Percentiles rank a stretch among this genome's conserved stretches.
phyloP scores from a whole-genome alignment of 2,797 vertebrate species.

The Sebastes elongatus region DNA sequence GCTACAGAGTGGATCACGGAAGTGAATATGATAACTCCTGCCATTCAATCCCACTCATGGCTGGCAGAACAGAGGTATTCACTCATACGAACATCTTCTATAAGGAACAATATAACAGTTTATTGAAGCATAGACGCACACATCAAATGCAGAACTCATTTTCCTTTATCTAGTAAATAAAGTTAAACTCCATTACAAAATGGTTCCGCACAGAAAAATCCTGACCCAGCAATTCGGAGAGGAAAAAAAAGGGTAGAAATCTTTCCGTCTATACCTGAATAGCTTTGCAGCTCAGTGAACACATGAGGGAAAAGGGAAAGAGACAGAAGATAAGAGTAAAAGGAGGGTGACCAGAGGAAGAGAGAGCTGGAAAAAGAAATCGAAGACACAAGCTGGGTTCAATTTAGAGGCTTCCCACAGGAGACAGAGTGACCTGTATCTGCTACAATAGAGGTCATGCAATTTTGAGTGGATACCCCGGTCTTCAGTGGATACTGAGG shows the following conservation, averaged over 20 bases:
- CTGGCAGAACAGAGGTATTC: constrained; percentile 68
- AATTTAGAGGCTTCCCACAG: constrained; percentile 86
- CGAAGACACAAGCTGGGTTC: constrained; percentile 87
- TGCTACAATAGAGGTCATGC: constrained; percentile 85
- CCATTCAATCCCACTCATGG: constrained; percentile 67
- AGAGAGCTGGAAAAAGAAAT: constrained; percentile 75
- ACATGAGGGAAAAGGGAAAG: constrained; percentile 78
- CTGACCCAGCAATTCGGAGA: constrained; percentile 79
- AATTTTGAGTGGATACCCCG: constrained; percentile 82
- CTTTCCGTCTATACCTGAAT: constrained; percentile 83
- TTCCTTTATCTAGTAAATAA: constrained; percentile 83
- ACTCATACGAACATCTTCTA: constrained; percentile 69
- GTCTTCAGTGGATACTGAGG: constrained; percentile 78
- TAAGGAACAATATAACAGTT: constrained; percentile 74
- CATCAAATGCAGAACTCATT: constrained; percentile 76
- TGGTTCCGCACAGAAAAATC: constrained; percentile 76
- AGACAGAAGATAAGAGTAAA: constrained; percentile 76
- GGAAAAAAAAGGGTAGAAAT: constrained; percentile 74
- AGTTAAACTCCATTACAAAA: constrained; percentile 82
- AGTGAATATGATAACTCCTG: constrained; percentile 50
- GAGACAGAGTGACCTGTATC: constrained; percentile 84
- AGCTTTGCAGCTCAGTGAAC: constrained; percentile 86
- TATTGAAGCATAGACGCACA: constrained; percentile 69
- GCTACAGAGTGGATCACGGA: constrained; percentile 44
- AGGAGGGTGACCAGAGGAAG: constrained; percentile 72